Evolutionary conservation across 2,888 invertebrate genomes (phyloP).

Genomic region (Rhynchonema sp.): DNA sequence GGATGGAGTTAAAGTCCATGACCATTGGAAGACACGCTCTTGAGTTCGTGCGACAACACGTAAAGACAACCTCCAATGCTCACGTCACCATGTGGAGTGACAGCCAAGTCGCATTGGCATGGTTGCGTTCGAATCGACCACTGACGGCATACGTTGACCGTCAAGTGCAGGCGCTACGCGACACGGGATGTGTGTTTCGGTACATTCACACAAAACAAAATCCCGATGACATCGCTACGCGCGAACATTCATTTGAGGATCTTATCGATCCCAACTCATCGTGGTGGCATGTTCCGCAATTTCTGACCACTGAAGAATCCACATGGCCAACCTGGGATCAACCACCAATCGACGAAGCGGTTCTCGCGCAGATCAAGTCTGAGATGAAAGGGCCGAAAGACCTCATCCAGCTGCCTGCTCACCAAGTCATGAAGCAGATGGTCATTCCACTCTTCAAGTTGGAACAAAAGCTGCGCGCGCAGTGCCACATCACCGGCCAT

Average conservation of each 20-base stretch:
- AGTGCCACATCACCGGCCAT: no score
- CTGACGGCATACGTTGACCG: background rate
- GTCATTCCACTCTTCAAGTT: no score
- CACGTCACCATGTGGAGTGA: background rate
- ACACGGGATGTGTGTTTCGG: background rate
- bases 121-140: background rate
- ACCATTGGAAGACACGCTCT: background rate
- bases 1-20: background rate
- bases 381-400: no score
- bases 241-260: conserved; percentile 9
- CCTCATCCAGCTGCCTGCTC: no score
- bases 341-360: background rate
- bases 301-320: background rate
- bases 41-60: background rate
- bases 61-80: no score
- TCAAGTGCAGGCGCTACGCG: background rate
- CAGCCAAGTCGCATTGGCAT: background rate
- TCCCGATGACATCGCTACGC: conserved; percentile 21
- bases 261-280: conserved; percentile 4
- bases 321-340: conserved; percentile 1
- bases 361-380: no score
- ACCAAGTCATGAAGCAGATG: no score
- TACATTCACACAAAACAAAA: conserved; percentile 17
- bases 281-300: conserved; percentile 11
- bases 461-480: no score